Base-by-base conservation (phyloP, 2,113 vertebrate genomes). In the Cyprinodon variegatus region DNA sequence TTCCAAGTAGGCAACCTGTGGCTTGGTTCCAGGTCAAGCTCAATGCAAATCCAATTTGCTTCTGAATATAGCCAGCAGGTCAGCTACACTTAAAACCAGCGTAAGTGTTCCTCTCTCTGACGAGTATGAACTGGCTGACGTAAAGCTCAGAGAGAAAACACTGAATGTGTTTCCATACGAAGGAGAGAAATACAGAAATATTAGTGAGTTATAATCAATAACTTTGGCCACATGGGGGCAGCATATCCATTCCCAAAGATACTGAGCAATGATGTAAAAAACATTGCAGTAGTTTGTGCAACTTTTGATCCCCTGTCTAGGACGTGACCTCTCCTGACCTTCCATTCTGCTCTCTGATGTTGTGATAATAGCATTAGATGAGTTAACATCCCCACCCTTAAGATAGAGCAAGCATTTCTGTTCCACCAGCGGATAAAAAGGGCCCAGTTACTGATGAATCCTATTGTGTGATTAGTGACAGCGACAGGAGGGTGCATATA, bases 191-290 rank as follows among this genome's bases (percentile, higher is more conserved):
- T 10, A 29, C 36, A 46, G 17, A 7, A 11, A 3, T 37, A 6
- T 11, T 20, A 41, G 6, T 20, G 22, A 3, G n/a, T 20, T 37
- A 2, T 61, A 81, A 48, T 15, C 11, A 69, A 66, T 4, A 57
- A 70, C 29, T 72, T 41, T 40, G n/a, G 14, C 87, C 92, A 90
- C 86, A 78, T 0, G 92, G 70, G 86, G 89, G 89, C 83, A 87
- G 85, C 66, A 70, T 76, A 61, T 67, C 11, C 41, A 14, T 81
- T 83, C 41, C 38, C 62, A 59, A 67, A 0, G 38, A 77, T 69
- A 36, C 12, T 48, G 29, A 37, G 36, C 13, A 29, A 29, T 29
- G 1, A 29, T 29, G 29, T 29, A 29, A 29, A 29, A 29, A 29
- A 29, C 29, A 29, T 29, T 29, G 29, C 29, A 29, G 29, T 29